A percentile compares a stretch with the other conserved stretches of the same genome.
These are phyloP conservation scores for Subacronicta megacephala DNA, from an alignment of 2,888 invertebrate species.

Conservation along the genomic window DNA sequence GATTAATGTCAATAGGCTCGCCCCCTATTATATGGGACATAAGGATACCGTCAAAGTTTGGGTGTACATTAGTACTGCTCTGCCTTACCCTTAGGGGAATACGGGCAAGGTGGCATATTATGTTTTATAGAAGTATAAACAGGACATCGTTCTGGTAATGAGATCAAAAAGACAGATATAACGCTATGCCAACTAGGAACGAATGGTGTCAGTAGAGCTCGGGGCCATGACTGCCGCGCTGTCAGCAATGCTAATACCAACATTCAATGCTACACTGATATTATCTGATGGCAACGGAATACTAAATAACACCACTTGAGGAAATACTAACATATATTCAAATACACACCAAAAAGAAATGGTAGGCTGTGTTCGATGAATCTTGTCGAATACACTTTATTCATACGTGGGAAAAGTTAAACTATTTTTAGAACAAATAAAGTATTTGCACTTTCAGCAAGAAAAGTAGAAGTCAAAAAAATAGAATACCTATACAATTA, in stretches of 20 bases:
- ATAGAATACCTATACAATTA: too few species aligned
- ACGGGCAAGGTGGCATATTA: too few species aligned
- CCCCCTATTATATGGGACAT: too few species aligned
- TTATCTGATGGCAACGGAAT: constrained; percentile 59
- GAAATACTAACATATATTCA: constrained; percentile 37
- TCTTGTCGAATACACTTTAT: constrained; percentile 12
- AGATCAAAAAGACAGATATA: constrained; percentile 18
- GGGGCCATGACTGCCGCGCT: constrained; percentile 55
- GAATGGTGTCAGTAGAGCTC: constrained; percentile 24
- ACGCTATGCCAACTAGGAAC: constrained; percentile 51
- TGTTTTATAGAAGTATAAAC: background rate
- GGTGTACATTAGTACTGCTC: too few species aligned
- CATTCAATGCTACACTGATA: constrained; percentile 65
- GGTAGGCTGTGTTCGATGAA: background rate
- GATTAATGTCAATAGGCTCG: too few species aligned
- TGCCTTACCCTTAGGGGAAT: too few species aligned
- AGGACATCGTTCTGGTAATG: background rate
- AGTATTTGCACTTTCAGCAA: too few species aligned
- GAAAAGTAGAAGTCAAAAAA: too few species aligned
- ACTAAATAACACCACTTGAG: constrained; percentile 55
- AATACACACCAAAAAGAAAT: constrained; percentile 31
- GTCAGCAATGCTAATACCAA: constrained; percentile 66
- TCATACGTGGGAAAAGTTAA: constrained; percentile 4
- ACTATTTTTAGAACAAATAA: too few species aligned
- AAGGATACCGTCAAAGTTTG: too few species aligned